Evolutionary conservation across 2,888 invertebrate species (phyloP).

Genomic region (Bursaphelenchus okinawaensis): DNA sequence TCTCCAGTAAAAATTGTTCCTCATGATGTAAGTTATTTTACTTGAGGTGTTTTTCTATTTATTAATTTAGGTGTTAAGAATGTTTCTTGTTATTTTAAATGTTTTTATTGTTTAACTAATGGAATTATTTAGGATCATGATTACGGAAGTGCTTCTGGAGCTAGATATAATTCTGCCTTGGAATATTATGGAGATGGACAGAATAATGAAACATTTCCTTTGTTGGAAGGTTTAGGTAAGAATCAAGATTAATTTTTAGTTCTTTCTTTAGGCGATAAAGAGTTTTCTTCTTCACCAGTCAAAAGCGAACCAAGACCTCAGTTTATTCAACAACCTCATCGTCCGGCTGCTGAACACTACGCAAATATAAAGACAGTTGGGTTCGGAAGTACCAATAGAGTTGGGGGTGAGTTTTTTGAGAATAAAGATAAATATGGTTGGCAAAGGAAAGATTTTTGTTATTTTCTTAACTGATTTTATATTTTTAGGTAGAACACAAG

Average conservation of each 20-base stretch:
- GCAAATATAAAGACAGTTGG: not conserved
- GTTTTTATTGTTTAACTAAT: not conserved
- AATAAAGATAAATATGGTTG: too few relatives aligned
- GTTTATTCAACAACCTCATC: not conserved
- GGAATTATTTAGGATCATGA: not conserved
- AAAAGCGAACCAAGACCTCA: not conserved
- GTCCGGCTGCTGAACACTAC: not conserved
- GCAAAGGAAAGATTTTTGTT: too few relatives aligned
- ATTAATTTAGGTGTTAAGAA: not conserved
- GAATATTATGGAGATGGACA: not conserved
- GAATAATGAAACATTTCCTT: not conserved
- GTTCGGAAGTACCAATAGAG: not conserved
- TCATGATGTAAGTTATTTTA: not conserved
- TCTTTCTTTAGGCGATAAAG: not conserved
- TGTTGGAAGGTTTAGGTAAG: not conserved
- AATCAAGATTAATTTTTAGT: not conserved
- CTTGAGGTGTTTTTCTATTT: not conserved
- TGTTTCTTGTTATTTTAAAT: not conserved
- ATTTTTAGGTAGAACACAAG: not conserved
- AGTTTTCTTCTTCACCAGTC: not conserved
- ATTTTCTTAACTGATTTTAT: too few relatives aligned
- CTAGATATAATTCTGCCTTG: not conserved
- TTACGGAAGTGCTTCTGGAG: not conserved
- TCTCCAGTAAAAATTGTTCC: not conserved
- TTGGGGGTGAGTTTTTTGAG: too few relatives aligned